Conservation (phyloP, 1,140 invertebrate species). For the Nomia melanderi region DNA sequence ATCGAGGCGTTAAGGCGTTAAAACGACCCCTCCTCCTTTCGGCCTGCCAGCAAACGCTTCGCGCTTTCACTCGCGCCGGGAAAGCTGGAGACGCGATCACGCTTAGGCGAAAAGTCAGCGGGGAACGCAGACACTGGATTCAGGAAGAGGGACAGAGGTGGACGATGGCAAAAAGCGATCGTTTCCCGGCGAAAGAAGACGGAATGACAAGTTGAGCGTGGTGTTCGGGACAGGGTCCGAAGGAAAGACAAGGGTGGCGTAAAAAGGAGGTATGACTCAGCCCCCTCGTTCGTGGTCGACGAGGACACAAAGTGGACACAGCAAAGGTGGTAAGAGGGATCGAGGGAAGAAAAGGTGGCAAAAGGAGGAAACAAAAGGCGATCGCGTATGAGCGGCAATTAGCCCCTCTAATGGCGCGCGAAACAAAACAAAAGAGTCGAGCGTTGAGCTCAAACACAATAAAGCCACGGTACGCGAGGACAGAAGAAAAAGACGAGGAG, state of each 20-base stretch:
- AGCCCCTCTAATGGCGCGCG: conserved; percentile 79
- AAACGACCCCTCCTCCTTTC: conserved; percentile 43
- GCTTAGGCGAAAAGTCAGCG: not conserved
- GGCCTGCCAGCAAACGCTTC: not conserved
- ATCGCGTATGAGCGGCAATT: conserved; percentile 80
- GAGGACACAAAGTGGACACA: conserved; percentile 27
- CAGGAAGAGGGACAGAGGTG: conserved; percentile 24
- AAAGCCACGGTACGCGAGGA: conserved; percentile 58
- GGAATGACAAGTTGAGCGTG: conserved; percentile 47
- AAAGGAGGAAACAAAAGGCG: conserved; percentile 77
- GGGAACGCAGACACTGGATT: not conserved
- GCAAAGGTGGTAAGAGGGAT: conserved; percentile 34
- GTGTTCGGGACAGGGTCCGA: conserved; percentile 47
- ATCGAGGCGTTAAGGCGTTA: conserved; percentile 61
- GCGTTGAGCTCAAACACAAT: conserved; percentile 74
- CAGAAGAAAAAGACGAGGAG: conserved; percentile 42
- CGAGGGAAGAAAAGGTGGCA: conserved; percentile 66
- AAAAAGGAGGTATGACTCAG: conserved; percentile 52
- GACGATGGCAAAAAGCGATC: conserved; percentile 62
- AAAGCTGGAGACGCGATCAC: not conserved
- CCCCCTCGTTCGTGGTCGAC: conserved; percentile 38
- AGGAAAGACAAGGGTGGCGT: conserved; percentile 26
- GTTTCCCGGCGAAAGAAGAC: conserved; percentile 44
- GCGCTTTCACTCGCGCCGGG: conserved; percentile 6
- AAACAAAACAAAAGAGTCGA: conserved; percentile 78